Base-by-base conservation (phyloP, 2,113 vertebrate species). In the Bubo bubo region DNA sequence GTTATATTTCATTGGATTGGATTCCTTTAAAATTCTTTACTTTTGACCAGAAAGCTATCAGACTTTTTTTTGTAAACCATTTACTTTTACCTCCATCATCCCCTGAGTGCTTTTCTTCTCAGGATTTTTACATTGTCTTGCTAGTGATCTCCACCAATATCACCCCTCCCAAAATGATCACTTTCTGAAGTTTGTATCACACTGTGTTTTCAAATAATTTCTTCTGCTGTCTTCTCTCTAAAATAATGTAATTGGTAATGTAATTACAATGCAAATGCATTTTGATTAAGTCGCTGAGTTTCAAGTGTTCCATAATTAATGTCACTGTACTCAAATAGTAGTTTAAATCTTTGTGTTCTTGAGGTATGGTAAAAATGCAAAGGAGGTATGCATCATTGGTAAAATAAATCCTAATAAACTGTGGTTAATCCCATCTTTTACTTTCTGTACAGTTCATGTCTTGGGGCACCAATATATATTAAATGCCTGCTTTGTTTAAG, bases 401-500 rank as follows among this genome's bases (percentile, higher is more conserved):
- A 50, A 87, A 95, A 56, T 41, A 68, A 87, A 3, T 52, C 24
- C 26, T 79, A 62, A 56, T 68, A 53, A 53, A 0, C 24, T 73
- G 45, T 70, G 24, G n/a, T 91, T 43, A 34, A 56, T 72, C 24
- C 10, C 12, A 19, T 92, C 24, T 73, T 91, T 81, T 87, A 24
- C 26, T 87, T 82, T 75, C 20, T 22, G 6, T 76, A 6, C n/a
- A 30, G n/a, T 70, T 82, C 30, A 30, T 90, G 75, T 79, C 82
- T 95, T 86, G 47, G 14, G 59, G 34, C 7, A 2, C 20, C 35
- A 49, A 55, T 15, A n/a, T 39, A 73, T 79, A 66, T 53, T 81
- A 89, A 96, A 89, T 53, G 53, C 19, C 68, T 88, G 6, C 41
- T 95, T 95, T 91, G 76, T 75, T 95, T 89, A 93, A 85, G 73